phyloP scores from a whole-genome alignment of 2,888 invertebrate genomes.

The Patella depressa region DNA sequence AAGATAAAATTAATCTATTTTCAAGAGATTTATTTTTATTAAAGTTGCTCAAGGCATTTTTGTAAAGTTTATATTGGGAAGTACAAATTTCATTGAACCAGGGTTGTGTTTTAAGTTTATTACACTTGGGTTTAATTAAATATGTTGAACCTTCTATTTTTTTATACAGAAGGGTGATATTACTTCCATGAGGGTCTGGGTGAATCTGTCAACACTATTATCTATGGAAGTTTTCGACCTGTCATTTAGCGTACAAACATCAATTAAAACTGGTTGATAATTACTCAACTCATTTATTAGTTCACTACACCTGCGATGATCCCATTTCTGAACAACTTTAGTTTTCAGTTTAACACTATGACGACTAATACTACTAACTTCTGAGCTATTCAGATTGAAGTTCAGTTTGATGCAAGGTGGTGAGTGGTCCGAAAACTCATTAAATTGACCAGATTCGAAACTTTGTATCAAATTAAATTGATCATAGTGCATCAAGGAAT shows the following conservation, averaged over 20 bases:
- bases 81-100: background rate
- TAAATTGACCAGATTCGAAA: background rate
- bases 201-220: background rate
- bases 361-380: background rate
- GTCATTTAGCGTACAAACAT: background rate
- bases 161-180: background rate
- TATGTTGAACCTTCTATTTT: background rate
- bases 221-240: background rate
- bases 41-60: background rate
- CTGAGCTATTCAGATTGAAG: background rate
- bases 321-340: background rate
- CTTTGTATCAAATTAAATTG: background rate
- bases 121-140: background rate
- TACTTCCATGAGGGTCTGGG: background rate
- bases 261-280: background rate
- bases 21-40: background rate
- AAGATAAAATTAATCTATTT: background rate
- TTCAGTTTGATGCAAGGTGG: background rate
- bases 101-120: background rate
- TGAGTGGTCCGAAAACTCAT: background rate
- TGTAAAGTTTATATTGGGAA: background rate
- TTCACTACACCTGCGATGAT: background rate
- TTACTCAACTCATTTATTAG: background rate
- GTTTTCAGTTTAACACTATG: background rate
- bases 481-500: too few species aligned